phyloP scores from a whole-genome alignment of 2,888 invertebrate species.

The Steinernema scapterisci region DNA sequence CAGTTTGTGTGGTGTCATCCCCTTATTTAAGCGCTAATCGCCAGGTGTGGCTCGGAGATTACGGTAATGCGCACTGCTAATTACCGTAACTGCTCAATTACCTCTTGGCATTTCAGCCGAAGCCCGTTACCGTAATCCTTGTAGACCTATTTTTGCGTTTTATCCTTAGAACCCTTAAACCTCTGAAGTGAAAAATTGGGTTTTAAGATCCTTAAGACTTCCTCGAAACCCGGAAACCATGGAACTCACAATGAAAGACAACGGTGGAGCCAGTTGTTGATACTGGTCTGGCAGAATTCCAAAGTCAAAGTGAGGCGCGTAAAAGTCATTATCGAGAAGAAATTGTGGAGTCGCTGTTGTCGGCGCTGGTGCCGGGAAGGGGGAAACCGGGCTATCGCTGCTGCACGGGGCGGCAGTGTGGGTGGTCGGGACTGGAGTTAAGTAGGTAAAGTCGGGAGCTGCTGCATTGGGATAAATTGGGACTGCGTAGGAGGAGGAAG shows the following conservation, averaged over 20 bases:
- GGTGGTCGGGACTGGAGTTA: not conserved
- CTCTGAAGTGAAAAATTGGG: too few relatives aligned
- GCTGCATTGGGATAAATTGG: too few relatives aligned
- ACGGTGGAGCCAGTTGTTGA: not conserved
- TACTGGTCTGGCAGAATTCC: not conserved
- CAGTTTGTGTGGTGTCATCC: not conserved
- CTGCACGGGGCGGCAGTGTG: not conserved
- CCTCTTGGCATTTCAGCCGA: not conserved
- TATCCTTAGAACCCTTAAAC: too few relatives aligned
- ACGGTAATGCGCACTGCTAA: too few relatives aligned
- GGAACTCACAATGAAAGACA: not conserved
- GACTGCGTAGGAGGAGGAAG: not conserved
- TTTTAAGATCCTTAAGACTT: too few relatives aligned
- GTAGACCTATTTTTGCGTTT: not conserved
- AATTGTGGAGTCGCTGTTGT: too few relatives aligned
- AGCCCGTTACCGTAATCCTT: not conserved
- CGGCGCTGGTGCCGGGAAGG: not conserved
- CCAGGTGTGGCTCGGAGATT: too few relatives aligned
- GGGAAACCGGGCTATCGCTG: not conserved
- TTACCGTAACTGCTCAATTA: too few relatives aligned
- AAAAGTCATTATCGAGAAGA: not conserved
- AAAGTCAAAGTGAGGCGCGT: conserved; percentile 4
- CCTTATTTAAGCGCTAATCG: not conserved
- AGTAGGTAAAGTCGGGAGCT: not conserved
- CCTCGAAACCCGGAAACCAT: not conserved